These are phyloP conservation scores for Simalia tracyae DNA, from an alignment of 2,797 vertebrate species.

Conservation along the genomic window DNA sequence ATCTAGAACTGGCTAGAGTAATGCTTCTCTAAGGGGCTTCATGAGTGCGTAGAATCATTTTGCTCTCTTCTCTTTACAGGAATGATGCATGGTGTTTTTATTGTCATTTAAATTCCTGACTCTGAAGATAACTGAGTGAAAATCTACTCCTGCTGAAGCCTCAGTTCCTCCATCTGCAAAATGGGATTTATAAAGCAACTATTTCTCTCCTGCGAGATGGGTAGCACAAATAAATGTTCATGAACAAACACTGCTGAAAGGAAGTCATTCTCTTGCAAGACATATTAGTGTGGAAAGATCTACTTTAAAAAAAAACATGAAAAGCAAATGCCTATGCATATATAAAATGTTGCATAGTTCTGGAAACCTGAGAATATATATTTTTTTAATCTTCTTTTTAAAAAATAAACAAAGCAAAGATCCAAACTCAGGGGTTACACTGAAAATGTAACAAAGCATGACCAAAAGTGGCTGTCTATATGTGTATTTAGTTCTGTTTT, in stretches of 20 bases:
- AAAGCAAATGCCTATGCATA: background rate
- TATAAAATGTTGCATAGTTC: background rate
- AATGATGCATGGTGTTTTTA: background rate
- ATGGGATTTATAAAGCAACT: background rate
- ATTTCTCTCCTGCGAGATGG: background rate
- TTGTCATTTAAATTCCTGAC: background rate
- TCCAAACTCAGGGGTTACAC: background rate
- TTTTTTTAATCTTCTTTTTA: background rate
- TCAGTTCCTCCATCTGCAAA: background rate
- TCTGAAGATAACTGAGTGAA: background rate
- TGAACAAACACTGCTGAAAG: accelerated
- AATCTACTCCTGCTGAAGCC: background rate
- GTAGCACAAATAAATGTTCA: background rate
- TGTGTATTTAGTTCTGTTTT: background rate
- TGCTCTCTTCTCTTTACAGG: background rate
- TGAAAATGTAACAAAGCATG: background rate
- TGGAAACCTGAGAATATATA: background rate
- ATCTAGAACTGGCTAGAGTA: background rate
- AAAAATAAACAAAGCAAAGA: background rate
- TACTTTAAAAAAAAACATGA: background rate
- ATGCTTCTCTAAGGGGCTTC: background rate
- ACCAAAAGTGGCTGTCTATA: background rate
- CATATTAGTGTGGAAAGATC: background rate
- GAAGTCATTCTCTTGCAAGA: background rate
- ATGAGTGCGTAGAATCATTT: background rate